Percentiles rank a stretch among this genome's conserved stretches.
phyloP scores from a whole-genome alignment of 2,888 invertebrate genomes.

The Hoplodrina ambigua region DNA sequence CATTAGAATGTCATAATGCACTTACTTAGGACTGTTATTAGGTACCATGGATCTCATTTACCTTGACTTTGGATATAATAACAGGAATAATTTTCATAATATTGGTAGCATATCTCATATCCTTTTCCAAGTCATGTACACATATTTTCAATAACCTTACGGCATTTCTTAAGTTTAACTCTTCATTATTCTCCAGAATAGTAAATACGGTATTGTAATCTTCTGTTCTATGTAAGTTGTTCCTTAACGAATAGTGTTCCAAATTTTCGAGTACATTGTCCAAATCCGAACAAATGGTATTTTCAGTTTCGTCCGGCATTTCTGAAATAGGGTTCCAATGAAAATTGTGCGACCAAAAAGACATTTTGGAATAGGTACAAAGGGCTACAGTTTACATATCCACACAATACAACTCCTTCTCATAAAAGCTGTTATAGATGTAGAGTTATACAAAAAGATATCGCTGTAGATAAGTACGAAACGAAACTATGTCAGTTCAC shows the following conservation, averaged over 20 bases:
- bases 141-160: conserved; percentile 74
- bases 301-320: conserved; percentile 71
- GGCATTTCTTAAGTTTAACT: conserved; percentile 59
- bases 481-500: conserved; percentile 49
- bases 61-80: conserved; percentile 77
- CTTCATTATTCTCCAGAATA: conserved; percentile 64
- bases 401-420: conserved; percentile 15
- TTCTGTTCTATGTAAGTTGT: conserved; percentile 55
- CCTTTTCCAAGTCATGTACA: conserved; percentile 72
- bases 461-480: conserved; percentile 29
- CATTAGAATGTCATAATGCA: conserved; percentile 7
- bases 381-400: neutral
- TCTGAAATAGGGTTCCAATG: conserved; percentile 63
- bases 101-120: conserved; percentile 70
- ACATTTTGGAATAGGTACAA: neutral
- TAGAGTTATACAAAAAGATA: conserved; percentile 42
- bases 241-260: conserved; percentile 68
- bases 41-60: conserved; percentile 55
- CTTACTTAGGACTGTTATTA: neutral
- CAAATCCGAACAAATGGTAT: conserved; percentile 52
- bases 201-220: conserved; percentile 69
- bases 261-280: conserved; percentile 67
- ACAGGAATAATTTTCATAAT: conserved; percentile 70
- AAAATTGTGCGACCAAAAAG: neutral
- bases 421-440: conserved; percentile 8